Conservation (phyloP, 2,797 vertebrate species). For the Trematomus bernacchii region DNA sequence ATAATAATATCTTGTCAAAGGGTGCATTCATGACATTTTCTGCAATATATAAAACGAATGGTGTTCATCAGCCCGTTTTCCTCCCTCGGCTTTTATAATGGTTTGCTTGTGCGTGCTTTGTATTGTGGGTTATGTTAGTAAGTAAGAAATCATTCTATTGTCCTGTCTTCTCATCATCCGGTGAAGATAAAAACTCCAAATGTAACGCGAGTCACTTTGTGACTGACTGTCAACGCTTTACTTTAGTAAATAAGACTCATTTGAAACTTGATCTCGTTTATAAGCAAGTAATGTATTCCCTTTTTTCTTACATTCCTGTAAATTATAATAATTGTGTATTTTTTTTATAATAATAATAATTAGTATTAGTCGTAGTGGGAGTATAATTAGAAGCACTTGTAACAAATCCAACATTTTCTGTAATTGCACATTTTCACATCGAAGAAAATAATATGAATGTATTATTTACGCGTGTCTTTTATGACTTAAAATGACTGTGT, state of each 20-base stretch:
- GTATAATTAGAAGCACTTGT: background rate
- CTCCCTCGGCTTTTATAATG: fast-evolving
- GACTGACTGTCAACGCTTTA: background rate
- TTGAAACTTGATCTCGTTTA: background rate
- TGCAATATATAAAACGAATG: background rate
- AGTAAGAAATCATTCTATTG: slow-evolving; percentile 43
- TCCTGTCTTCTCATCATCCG: slow-evolving; percentile 50
- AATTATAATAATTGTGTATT: too few relatives aligned
- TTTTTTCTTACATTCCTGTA: background rate
- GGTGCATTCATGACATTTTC: background rate
- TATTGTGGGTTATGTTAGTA: slow-evolving; percentile 45
- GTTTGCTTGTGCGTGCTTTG: slow-evolving; percentile 7
- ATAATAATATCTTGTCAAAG: background rate
- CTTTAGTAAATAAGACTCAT: too few relatives aligned
- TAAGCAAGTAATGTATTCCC: background rate
- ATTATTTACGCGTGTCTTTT: background rate
- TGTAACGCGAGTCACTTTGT: background rate
- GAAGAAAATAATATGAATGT: too few relatives aligned
- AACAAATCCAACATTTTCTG: background rate
- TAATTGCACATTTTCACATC: background rate
- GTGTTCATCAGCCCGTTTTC: background rate
- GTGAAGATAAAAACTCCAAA: slow-evolving; percentile 5
- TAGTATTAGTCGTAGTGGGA: background rate
- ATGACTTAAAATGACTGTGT: slow-evolving; percentile 4
- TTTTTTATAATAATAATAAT: too few relatives aligned